Conservation (phyloP, 2,888 invertebrate species). For the Dione juno region DNA sequence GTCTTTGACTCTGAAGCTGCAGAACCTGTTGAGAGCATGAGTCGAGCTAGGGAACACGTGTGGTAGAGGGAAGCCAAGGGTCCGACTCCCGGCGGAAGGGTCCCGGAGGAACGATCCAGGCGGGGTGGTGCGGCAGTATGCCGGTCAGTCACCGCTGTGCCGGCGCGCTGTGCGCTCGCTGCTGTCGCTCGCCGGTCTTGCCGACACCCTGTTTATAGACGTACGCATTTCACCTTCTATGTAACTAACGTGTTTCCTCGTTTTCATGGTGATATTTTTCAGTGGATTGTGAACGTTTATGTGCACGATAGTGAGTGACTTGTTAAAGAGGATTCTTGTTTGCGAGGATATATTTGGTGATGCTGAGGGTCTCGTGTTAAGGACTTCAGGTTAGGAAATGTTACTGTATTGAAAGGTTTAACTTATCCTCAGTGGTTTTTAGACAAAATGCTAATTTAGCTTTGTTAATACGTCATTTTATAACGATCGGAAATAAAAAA, state of each 20-base stretch:
- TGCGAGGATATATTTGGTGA: constrained; percentile 65
- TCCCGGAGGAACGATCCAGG: constrained; percentile 76
- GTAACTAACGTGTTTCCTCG: constrained; percentile 64
- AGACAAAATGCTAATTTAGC: not conserved
- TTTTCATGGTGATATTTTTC: constrained; percentile 55
- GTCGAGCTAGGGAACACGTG: constrained; percentile 53
- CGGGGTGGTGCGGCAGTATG: constrained; percentile 79
- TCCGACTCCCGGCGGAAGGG: constrained; percentile 76
- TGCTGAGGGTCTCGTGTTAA: constrained; percentile 55
- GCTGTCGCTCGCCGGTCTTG: constrained; percentile 58
- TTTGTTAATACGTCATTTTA: not conserved
- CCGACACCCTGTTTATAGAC: constrained; percentile 65
- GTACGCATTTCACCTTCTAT: constrained; percentile 61
- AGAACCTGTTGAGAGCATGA: constrained; percentile 56
- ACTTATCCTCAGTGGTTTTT: not conserved
- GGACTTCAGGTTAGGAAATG: constrained; percentile 59
- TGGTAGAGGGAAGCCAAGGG: constrained; percentile 60
- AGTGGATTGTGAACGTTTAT: constrained; percentile 75
- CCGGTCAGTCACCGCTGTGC: constrained; percentile 82
- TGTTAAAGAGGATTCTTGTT: constrained; percentile 65
- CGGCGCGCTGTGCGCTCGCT: constrained; percentile 77
- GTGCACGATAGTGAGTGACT: constrained; percentile 74
- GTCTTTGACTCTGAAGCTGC: constrained; percentile 45
- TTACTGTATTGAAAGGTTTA: not conserved
- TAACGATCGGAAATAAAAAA: not conserved